Conservation (phyloP, 2,888 invertebrate genomes). For the Dryobotodes eremita region DNA sequence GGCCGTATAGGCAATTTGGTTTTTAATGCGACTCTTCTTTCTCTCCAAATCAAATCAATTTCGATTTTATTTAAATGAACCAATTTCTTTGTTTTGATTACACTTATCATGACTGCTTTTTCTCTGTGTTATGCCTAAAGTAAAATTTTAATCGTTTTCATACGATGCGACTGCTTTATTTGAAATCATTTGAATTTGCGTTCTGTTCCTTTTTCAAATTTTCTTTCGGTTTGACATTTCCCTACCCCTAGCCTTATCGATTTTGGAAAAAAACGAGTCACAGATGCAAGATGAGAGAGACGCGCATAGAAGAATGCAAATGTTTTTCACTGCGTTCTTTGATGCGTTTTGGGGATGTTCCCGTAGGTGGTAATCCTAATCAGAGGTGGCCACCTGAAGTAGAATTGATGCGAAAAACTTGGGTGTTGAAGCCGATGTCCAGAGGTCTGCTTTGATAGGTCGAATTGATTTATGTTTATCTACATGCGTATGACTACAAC, state of each 20-base stretch:
- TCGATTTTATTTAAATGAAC: neutral
- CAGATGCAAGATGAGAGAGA: neutral
- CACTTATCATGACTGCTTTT: conserved; percentile 2
- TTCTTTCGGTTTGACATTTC: neutral
- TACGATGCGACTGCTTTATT: neutral
- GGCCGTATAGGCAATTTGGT: neutral
- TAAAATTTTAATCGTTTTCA: neutral
- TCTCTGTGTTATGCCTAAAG: neutral
- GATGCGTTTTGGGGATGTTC: neutral
- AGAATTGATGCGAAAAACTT: neutral
- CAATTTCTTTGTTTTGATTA: too few relatives aligned
- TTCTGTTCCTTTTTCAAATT: neutral
- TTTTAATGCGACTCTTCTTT: neutral
- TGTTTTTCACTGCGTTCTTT: neutral
- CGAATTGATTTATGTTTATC: neutral
- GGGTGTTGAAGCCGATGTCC: neutral
- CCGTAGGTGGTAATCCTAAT: neutral
- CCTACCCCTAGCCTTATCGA: neutral
- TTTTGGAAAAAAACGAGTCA: neutral
- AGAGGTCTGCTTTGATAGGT: neutral
- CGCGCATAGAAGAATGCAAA: neutral
- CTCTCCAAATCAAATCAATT: neutral
- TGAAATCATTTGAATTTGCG: neutral
- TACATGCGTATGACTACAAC: neutral
- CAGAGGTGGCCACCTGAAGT: neutral